Percentiles rank a stretch among this genome's conserved stretches.
Evolutionary conservation across 2,113 vertebrate species (phyloP).

Genomic region (Cisticola juncidis): DNA sequence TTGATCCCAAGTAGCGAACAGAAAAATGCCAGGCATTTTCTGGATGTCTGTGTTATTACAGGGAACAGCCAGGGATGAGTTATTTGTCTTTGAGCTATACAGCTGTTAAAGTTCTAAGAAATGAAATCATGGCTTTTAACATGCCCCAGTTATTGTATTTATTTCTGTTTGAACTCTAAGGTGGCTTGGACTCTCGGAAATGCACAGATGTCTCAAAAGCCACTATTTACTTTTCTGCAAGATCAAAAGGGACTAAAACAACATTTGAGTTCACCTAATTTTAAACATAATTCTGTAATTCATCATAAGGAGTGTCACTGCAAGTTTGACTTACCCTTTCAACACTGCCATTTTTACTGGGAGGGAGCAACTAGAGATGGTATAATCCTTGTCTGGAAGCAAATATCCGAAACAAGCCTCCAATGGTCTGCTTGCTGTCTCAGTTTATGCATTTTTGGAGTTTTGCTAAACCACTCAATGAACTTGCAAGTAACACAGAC

Average conservation of each 20-base stretch:
- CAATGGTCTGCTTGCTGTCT: not conserved
- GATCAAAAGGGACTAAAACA: conserved; percentile 11
- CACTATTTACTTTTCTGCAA: not conserved
- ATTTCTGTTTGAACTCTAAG: conserved; percentile 22
- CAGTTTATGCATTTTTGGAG: not conserved
- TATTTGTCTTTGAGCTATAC: conserved; percentile 50
- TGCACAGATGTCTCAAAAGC: not conserved
- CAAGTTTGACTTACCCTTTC: not conserved
- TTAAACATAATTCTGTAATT: not conserved
- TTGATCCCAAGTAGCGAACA: not conserved
- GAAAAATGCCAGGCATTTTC: conserved; percentile 56
- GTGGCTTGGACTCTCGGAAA: conserved; percentile 10
- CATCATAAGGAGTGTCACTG: not conserved
- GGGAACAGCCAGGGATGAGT: conserved; percentile 32
- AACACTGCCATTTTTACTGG: not conserved
- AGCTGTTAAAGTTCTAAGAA: conserved; percentile 45
- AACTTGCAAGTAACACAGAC: not conserved
- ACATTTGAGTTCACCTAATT: not conserved
- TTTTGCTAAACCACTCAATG: not conserved
- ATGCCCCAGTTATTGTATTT: not conserved
- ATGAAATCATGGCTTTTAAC: conserved; percentile 50
- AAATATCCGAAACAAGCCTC: not conserved
- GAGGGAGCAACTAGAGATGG: not conserved
- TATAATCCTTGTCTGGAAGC: not conserved
- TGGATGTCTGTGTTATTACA: conserved; percentile 54